Conservation (phyloP, 2,888 invertebrate genomes). For the Agapetus fuscipes region DNA sequence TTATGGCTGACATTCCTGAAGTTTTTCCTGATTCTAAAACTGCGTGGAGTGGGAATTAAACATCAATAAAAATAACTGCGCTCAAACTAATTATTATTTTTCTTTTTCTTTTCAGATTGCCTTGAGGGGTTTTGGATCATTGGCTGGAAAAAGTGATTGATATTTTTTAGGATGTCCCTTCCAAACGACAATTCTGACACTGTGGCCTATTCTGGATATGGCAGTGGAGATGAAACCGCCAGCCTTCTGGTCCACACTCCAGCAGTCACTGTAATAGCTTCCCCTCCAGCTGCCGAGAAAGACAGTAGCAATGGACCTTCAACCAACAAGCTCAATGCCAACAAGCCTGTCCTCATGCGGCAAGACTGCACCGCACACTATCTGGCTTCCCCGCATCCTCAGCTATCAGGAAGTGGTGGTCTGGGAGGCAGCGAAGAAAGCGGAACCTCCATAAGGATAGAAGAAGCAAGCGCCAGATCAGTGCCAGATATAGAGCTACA, state of each 20-base stretch:
- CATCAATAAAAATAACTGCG: no score
- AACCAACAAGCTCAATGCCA: conserved; percentile 39
- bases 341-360: conserved; percentile 74
- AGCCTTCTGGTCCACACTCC: conserved; percentile 63
- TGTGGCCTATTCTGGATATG: conserved; percentile 54
- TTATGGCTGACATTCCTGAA: no score
- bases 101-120: no score
- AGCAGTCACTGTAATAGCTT: conserved; percentile 37
- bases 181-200: conserved; percentile 46
- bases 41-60: no score
- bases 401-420: conserved; percentile 50
- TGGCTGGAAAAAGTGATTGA: no score
- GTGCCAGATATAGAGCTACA: conserved; percentile 77
- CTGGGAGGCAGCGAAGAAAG: conserved; percentile 71
- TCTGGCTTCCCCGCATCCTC: conserved; percentile 56
- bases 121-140: no score
- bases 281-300: conserved; percentile 28
- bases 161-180: conserved; percentile 36
- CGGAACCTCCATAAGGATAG: conserved; percentile 49
- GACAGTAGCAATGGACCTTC: conserved; percentile 29
- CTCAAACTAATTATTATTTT: no score
- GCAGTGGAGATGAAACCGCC: conserved; percentile 75
- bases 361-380: conserved; percentile 78
- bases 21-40: no score
- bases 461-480: conserved; percentile 62